Percentiles rank a stretch among this genome's conserved stretches.
Evolutionary conservation across 1,140 invertebrate species (phyloP).

Genomic region (Cheumatopsyche charites): DNA sequence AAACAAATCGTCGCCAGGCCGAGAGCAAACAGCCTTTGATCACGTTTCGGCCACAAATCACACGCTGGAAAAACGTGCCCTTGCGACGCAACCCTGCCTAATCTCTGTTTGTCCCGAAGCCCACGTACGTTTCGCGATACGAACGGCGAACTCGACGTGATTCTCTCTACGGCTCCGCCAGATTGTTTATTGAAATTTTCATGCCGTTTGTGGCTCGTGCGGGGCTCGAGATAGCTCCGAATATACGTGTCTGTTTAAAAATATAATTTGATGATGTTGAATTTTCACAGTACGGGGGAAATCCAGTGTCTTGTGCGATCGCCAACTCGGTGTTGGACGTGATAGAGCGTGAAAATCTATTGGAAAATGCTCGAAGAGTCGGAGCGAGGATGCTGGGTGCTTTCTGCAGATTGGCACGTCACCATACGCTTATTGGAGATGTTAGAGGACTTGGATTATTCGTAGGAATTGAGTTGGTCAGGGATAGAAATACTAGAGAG

Average conservation of each 20-base stretch:
- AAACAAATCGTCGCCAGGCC: conserved; percentile 9
- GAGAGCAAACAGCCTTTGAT: conserved; percentile 19
- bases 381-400: conserved; percentile 79
- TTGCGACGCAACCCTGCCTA: not conserved
- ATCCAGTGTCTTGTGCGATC: conserved; percentile 96
- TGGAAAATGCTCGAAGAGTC: conserved; percentile 80
- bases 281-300: conserved; percentile 87
- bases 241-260: too few relatives aligned
- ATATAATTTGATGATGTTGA: not conserved
- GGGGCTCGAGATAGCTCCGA: too few relatives aligned
- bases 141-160: too few relatives aligned
- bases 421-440: conserved; percentile 84
- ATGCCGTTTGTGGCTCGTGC: too few relatives aligned
- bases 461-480: conserved; percentile 92
- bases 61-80: conserved; percentile 14
- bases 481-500: conserved; percentile 73
- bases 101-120: not conserved
- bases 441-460: conserved; percentile 90
- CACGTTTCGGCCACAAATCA: conserved; percentile 31
- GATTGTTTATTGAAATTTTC: too few relatives aligned
- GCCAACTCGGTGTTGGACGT: conserved; percentile 94
- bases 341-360: conserved; percentile 86
- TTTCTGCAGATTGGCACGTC: conserved; percentile 72
- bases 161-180: too few relatives aligned
- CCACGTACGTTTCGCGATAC: too few relatives aligned